Conservation (phyloP, 1,140 invertebrate genomes). For the Brachionus rotundiformis region DNA sequence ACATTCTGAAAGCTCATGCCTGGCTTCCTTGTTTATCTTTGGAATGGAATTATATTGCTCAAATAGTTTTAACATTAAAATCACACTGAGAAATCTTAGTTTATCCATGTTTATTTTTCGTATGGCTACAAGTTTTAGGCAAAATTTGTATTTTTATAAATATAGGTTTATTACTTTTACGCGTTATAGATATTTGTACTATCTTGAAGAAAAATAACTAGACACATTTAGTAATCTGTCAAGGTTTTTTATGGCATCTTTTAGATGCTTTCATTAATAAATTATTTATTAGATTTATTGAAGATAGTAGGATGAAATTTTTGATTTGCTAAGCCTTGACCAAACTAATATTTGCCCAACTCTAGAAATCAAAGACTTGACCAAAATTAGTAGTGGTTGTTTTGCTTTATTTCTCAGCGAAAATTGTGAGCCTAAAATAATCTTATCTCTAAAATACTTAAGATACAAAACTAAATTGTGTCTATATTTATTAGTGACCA, state of each 20-base stretch:
- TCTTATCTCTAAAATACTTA: slow-evolving; percentile 6
- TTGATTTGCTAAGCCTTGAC: too few species aligned
- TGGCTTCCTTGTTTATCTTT: slow-evolving; percentile 10
- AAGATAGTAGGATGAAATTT: too few species aligned
- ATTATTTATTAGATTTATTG: too few species aligned
- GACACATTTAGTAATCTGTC: too few species aligned
- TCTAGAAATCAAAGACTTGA: neutral
- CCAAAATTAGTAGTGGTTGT: neutral
- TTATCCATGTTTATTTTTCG: neutral
- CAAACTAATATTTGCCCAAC: too few species aligned
- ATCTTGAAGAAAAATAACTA: neutral
- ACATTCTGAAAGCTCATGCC: slow-evolving; percentile 3
- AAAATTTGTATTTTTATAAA: neutral
- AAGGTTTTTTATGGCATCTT: neutral
- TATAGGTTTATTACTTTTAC: too few species aligned
- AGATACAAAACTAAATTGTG: neutral
- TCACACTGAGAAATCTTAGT: neutral
- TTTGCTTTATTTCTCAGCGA: neutral
- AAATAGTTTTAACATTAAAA: slow-evolving; percentile 4
- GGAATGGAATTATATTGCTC: neutral
- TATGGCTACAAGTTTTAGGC: neutral
- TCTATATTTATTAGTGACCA: slow-evolving; percentile 6
- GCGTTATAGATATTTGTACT: neutral
- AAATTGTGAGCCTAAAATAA: neutral
- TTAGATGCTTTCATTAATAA: too few species aligned